Evolutionary conservation across 2,888 invertebrate genomes (phyloP), one percentile per base, ranked within the genome.

Genomic region (Didymodactylos carnosus): DNA sequence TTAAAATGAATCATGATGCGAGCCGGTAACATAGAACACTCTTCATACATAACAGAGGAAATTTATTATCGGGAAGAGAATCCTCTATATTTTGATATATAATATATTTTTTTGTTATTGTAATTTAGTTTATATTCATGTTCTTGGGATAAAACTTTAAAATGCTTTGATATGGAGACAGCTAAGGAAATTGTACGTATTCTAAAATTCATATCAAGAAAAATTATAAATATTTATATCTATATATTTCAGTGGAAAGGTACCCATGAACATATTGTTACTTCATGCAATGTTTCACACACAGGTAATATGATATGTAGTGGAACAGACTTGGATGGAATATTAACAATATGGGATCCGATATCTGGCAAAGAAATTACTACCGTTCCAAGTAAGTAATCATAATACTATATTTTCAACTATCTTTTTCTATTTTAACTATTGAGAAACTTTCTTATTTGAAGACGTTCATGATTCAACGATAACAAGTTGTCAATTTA

Each of bases 391-490:
- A 78, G 80, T 80, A 76, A 14, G 41, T 25, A 39, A 29, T n/a
- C 16, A 41, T 14, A 72, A 39, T n/a, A 23, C 73, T 11, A 6
- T 27, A 19, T 35, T 14, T 72, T 53, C 19, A 8, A 23, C 43
- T 13, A 2, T 70, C 13, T 39, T 51, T 16, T 4, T 40, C n/a
- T 7, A 25, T 14, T 70, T 70, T 7, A 29, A 25, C n/a, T 39
- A 72, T 72, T 11, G 39, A 72, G 10, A 13, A 69, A 43, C 27
- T 19, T 29, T 39, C 39, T 41, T 69, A 5, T 3, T 4, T 25
- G n/a, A 46, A 82, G 82, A 80, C 75, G 73, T 80, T 14, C 82
- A 83, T 77, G 78, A 76, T 11, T 80, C 80, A 53, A 79, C 81
- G 3, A 77, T 82, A 10, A 82, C 83, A 16, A 80, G 79, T 43